phyloP scores from a whole-genome alignment of 2,113 vertebrate species.

The Hymenochirus boettgeri region DNA sequence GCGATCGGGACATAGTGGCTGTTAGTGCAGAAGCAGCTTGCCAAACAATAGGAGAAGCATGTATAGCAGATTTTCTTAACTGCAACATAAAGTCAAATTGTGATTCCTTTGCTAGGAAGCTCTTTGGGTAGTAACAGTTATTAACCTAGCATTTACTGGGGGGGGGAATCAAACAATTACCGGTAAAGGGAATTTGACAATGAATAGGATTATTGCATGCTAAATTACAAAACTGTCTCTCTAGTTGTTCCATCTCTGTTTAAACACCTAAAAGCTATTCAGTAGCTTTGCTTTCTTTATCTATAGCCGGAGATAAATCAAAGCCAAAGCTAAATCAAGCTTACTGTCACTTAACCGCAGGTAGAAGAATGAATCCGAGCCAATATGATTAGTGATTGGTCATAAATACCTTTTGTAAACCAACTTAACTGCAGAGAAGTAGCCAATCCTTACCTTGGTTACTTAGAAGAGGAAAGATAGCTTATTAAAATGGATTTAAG shows the following conservation, averaged over 20 bases:
- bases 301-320: slow-evolving; percentile 15
- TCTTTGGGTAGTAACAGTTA: too few species aligned
- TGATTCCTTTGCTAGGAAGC: too few species aligned
- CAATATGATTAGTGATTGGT: slow-evolving; percentile 27
- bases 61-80: too few species aligned
- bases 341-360: slow-evolving; percentile 30
- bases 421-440: slow-evolving; percentile 22
- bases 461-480: too few species aligned
- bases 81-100: too few species aligned
- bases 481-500: too few species aligned
- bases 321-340: slow-evolving; percentile 31
- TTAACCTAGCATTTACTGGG: too few species aligned
- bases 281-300: slow-evolving; percentile 34
- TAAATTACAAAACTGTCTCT: slow-evolving; percentile 29
- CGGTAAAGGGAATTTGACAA: neutral
- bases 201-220: neutral
- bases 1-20: too few species aligned
- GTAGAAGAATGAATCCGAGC: slow-evolving; percentile 23
- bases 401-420: slow-evolving; percentile 34
- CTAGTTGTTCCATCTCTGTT: slow-evolving; percentile 18
- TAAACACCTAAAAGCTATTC: slow-evolving; percentile 19
- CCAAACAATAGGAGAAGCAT: too few species aligned
- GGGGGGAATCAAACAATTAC: too few species aligned
- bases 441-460: slow-evolving; percentile 1
- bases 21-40: too few species aligned